Evolutionary conservation across 2,113 vertebrate genomes (phyloP).

Genomic region (Indicator indicator): DNA sequence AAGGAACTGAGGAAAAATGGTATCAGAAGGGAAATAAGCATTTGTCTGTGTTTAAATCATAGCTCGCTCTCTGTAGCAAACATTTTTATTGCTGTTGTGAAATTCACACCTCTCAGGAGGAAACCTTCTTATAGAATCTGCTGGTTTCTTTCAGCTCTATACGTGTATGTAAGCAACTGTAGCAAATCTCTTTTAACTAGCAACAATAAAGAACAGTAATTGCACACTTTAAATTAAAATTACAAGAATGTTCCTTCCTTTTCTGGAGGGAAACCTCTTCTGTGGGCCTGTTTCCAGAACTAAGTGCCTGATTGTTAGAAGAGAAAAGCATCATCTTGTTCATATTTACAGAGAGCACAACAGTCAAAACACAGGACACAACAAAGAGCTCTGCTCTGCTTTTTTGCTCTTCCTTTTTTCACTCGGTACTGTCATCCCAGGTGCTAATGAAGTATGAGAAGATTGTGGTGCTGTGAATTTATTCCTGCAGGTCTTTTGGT

Average conservation of each 20-base stretch:
- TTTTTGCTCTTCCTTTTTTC: background rate
- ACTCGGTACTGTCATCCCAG: background rate
- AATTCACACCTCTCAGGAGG: constrained; percentile 72
- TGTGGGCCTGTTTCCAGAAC: background rate
- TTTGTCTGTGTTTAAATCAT: constrained; percentile 70
- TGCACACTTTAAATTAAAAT: constrained; percentile 52
- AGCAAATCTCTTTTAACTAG: constrained; percentile 64
- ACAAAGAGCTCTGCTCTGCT: background rate
- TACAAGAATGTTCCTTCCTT: constrained; percentile 25
- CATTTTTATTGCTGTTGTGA: constrained; percentile 68
- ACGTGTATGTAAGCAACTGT: constrained; percentile 21
- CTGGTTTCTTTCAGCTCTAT: constrained; percentile 36
- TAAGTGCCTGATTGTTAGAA: background rate
- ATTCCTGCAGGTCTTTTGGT: too few species aligned
- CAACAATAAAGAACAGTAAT: constrained; percentile 67
- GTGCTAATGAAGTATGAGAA: background rate
- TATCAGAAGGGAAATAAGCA: constrained; percentile 55
- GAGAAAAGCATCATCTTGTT: background rate
- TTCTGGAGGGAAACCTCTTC: constrained; percentile 47
- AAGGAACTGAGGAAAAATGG: constrained; percentile 34
- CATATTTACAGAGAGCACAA: background rate
- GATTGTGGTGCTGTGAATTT: background rate
- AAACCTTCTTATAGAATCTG: constrained; percentile 55
- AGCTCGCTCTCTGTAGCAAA: constrained; percentile 36
- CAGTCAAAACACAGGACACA: background rate